phyloP scores from a whole-genome alignment of 2,888 invertebrate genomes.

The Balanococcus diminutus region DNA sequence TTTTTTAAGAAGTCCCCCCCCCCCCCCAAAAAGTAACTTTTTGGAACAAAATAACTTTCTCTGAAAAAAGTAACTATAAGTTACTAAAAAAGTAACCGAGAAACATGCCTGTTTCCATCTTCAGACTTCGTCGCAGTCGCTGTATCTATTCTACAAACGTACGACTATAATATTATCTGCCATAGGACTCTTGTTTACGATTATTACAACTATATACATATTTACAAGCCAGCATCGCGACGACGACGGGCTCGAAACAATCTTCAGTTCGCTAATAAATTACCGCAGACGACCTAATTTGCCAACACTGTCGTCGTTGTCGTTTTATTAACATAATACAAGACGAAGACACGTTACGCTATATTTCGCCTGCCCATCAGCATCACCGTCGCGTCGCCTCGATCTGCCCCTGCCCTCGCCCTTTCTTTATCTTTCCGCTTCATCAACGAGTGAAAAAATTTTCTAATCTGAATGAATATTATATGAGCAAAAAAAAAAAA shows the following conservation, averaged over 20 bases:
- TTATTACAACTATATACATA: background rate
- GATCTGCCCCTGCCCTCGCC: background rate
- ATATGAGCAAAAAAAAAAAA: background rate
- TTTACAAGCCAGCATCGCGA: background rate
- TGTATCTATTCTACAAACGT: no score
- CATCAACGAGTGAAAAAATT: background rate
- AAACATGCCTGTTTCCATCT: no score
- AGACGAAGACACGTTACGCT: constrained; percentile 1
- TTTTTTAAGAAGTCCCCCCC: no score
- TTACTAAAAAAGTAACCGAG: no score
- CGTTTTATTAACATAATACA: background rate
- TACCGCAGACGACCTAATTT: constrained; percentile 5
- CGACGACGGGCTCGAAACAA: background rate
- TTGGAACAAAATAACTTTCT: no score
- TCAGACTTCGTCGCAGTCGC: no score
- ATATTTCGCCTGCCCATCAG: background rate
- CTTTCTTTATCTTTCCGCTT: background rate
- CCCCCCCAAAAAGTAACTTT: no score
- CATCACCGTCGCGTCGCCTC: background rate
- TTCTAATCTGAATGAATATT: background rate
- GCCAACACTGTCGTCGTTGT: background rate
- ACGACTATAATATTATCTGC: no score
- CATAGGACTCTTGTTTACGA: background rate
- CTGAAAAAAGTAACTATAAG: no score
- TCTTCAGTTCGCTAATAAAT: constrained; percentile 14